Percentiles rank a stretch among this genome's conserved stretches.
Conservation (phyloP, 2,113 vertebrate genomes). For the Labrus mixtus region DNA sequence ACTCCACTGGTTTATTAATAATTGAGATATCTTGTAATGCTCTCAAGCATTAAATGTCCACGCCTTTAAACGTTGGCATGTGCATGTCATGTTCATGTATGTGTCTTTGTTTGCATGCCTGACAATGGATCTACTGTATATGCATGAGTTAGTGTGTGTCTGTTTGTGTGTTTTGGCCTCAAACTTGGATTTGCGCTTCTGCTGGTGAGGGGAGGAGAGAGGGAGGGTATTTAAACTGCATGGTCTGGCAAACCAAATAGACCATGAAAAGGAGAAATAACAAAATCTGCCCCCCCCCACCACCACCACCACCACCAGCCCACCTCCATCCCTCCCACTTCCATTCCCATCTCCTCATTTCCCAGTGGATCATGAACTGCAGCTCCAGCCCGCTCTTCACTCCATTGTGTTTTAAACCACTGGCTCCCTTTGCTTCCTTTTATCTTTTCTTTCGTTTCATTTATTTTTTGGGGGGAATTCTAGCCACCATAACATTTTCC, state of each 20-base stretch:
- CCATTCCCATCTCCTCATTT: conserved; percentile 39
- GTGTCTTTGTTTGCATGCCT: conserved; percentile 5
- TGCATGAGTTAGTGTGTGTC: conserved; percentile 8
- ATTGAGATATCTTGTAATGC: conserved; percentile 46
- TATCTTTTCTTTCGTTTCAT: conserved; percentile 59
- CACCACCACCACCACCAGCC: too few relatives aligned
- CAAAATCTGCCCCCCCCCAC: conserved; percentile 52
- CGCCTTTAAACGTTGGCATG: conserved; percentile 5
- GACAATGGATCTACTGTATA: conserved; percentile 7
- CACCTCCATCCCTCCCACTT: not conserved
- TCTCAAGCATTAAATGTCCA: conserved; percentile 32
- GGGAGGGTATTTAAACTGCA: conserved; percentile 64
- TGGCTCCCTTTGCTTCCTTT: conserved; percentile 57
- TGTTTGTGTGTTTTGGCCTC: conserved; percentile 29
- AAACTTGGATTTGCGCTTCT: conserved; percentile 41
- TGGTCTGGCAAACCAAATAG: conserved; percentile 74
- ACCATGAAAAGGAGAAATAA: conserved; percentile 78
- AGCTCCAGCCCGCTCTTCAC: conserved; percentile 52
- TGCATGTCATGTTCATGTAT: not conserved
- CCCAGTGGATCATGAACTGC: conserved; percentile 57
- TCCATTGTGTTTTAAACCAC: conserved; percentile 65
- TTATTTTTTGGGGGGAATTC: conserved; percentile 33
- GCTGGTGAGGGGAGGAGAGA: conserved; percentile 28
- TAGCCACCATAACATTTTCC: conserved; percentile 48
- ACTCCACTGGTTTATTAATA: conserved; percentile 47